These are phyloP conservation scores for Papilio elwesi DNA, from an alignment of 2,888 invertebrate species.

Conservation along the genomic window DNA sequence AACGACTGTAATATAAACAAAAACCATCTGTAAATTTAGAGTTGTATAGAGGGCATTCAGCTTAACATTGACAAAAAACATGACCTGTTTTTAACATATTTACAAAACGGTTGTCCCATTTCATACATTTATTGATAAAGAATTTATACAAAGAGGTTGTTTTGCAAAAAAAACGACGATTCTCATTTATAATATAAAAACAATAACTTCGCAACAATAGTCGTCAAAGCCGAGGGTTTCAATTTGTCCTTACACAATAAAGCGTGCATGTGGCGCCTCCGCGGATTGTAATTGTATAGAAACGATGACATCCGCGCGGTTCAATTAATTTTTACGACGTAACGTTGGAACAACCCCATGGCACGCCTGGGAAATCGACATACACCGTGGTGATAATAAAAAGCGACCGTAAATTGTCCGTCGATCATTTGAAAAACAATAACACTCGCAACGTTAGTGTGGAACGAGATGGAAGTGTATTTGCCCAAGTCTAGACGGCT, in stretches of 20 bases:
- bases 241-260: slow-evolving; percentile 76
- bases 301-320: slow-evolving; percentile 69
- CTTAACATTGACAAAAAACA: background rate
- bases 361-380: slow-evolving; percentile 37
- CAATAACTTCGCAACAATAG: slow-evolving; percentile 73
- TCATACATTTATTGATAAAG: background rate
- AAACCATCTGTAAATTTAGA: background rate
- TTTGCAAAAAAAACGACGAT: slow-evolving; percentile 20
- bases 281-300: slow-evolving; percentile 76
- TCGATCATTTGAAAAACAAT: slow-evolving; percentile 36
- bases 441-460: slow-evolving; percentile 25
- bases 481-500: slow-evolving; percentile 32
- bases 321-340: slow-evolving; percentile 73
- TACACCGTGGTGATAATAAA: slow-evolving; percentile 29
- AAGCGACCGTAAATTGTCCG: slow-evolving; percentile 29
- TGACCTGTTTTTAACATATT: background rate
- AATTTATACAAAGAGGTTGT: slow-evolving; percentile 8
- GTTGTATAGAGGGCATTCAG: background rate
- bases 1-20: background rate
- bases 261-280: slow-evolving; percentile 76
- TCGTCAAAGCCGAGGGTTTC: slow-evolving; percentile 64
- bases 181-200: slow-evolving; percentile 70
- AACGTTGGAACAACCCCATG: slow-evolving; percentile 47
- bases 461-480: slow-evolving; percentile 47
- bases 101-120: background rate